Percentiles rank a stretch among this genome's conserved stretches.
phyloP scores from a whole-genome alignment of 1,140 invertebrate species.

The Cherax quadricarinatus region DNA sequence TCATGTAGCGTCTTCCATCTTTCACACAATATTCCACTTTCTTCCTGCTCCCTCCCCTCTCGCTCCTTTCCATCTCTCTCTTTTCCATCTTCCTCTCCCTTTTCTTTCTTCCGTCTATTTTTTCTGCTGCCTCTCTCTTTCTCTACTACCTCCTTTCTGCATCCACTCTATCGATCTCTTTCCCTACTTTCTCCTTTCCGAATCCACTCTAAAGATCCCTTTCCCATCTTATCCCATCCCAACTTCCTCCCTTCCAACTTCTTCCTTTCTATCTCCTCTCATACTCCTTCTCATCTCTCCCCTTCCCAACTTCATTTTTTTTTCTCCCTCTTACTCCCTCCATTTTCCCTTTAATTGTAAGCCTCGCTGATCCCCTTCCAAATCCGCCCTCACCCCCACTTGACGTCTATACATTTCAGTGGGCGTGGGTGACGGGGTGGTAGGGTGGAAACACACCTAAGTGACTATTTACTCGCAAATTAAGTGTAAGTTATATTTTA shows the following conservation, averaged over 20 bases:
- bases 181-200: no score
- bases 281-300: background rate
- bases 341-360: background rate
- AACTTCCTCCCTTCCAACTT: background rate
- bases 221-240: no score
- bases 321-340: background rate
- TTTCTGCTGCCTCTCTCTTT: no score
- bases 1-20: no score
- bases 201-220: no score
- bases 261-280: background rate
- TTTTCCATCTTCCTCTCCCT: no score
- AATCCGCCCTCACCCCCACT: slow-evolving; percentile 49
- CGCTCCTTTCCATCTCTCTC: no score
- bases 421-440: background rate
- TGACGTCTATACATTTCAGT: slow-evolving; percentile 52
- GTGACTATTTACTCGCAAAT: background rate
- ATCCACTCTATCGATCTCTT: no score
- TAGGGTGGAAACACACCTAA: background rate
- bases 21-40: no score
- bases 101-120: no score
- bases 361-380: slow-evolving; percentile 37
- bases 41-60: no score
- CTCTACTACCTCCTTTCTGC: no score
- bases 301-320: background rate
- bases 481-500: background rate